phyloP scores from a whole-genome alignment of 1,140 invertebrate genomes.

The Oryctes rhinoceros region DNA sequence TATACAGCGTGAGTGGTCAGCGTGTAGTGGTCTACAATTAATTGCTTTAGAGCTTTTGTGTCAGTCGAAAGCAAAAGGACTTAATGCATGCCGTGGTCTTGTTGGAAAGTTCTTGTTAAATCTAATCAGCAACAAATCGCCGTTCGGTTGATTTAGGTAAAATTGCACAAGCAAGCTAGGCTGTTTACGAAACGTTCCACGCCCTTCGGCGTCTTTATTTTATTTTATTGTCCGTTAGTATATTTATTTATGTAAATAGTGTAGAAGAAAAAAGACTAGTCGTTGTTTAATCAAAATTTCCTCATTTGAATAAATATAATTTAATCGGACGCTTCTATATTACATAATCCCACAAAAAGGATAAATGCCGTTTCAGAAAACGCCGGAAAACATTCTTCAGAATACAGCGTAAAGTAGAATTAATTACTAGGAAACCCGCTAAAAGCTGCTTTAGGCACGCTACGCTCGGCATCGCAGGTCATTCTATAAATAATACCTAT shows the following conservation, averaged over 20 bases:
- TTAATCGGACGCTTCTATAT: neutral
- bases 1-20: no score
- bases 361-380: slow-evolving; percentile 25
- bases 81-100: no score
- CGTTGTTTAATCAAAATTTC: slow-evolving; percentile 11
- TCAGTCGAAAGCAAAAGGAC: no score
- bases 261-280: neutral
- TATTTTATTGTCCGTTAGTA: neutral
- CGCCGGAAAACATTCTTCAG: slow-evolving; percentile 9
- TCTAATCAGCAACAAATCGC: no score
- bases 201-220: no score
- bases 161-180: no score
- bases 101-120: no score
- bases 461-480: neutral
- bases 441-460: neutral
- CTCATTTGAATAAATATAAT: slow-evolving; percentile 1
- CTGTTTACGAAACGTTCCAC: no score
- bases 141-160: no score
- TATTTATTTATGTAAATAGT: neutral
- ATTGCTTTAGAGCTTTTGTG: no score
- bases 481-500: slow-evolving; percentile 12
- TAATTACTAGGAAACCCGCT: neutral
- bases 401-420: neutral
- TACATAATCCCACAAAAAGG: neutral
- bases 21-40: no score